These are phyloP conservation scores for Protosalanx chinensis DNA, from an alignment of 2,797 vertebrate genomes.

Conservation along the genomic window DNA sequence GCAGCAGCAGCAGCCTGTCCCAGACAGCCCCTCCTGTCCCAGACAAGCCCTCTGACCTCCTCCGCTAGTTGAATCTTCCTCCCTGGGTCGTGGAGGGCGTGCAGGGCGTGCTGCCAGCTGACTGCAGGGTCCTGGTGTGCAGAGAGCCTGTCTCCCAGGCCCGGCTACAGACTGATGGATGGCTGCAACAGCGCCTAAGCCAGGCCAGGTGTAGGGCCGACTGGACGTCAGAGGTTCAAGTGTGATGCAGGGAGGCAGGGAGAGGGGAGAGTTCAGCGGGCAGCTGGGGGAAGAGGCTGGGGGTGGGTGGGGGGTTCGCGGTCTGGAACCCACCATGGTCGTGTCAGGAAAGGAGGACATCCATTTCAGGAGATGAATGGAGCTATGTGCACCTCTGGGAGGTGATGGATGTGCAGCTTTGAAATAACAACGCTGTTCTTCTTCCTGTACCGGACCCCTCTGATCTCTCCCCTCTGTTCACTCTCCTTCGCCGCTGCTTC, in stretches of 20 bases:
- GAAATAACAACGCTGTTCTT: background rate
- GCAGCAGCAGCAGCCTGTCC: no score
- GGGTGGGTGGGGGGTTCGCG: no score
- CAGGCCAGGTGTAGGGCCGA: slow-evolving; percentile 26
- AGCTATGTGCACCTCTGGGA: slow-evolving; percentile 16
- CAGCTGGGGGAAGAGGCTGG: slow-evolving; percentile 37
- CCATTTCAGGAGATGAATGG: slow-evolving; percentile 37
- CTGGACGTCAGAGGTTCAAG: slow-evolving; percentile 52
- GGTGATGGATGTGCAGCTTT: slow-evolving; percentile 13
- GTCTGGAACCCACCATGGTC: slow-evolving; percentile 21
- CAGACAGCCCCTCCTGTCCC: no score
- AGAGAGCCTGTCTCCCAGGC: no score
- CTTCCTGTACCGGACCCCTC: background rate
- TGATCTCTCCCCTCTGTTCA: background rate
- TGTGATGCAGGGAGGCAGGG: slow-evolving; percentile 41
- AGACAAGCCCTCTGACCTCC: no score
- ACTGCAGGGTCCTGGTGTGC: slow-evolving; percentile 1
- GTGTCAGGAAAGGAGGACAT: slow-evolving; percentile 12
- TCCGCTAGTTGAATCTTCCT: no score
- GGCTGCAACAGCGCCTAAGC: slow-evolving; percentile 17
- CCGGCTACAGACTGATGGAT: slow-evolving; percentile 16
- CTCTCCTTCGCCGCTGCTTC: slow-evolving; percentile 9
- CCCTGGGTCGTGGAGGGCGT: no score
- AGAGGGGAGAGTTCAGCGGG: slow-evolving; percentile 44
- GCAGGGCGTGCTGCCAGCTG: no score